phyloP scores from a whole-genome alignment of 2,888 invertebrate species.

The Apotomis capreana region DNA sequence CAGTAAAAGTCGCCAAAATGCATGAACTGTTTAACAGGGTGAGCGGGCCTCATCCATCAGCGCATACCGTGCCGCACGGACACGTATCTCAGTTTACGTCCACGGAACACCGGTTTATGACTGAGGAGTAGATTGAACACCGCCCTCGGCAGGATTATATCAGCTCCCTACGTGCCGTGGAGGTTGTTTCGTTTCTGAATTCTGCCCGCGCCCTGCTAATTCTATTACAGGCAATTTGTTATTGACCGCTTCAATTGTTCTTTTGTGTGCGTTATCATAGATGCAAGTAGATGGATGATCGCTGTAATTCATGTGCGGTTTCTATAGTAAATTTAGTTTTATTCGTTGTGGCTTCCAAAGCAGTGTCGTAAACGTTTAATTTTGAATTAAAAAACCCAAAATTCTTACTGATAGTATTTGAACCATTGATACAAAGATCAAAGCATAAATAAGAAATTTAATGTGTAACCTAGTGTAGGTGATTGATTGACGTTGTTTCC shows the following conservation, averaged over 20 bases:
- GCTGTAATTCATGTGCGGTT: not conserved
- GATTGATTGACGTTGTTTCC: no score
- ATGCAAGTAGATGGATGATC: constrained; percentile 5
- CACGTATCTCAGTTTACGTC: constrained; percentile 66
- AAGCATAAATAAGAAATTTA: no score
- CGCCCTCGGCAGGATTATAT: constrained; percentile 61
- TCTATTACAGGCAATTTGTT: constrained; percentile 37
- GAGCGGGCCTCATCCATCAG: constrained; percentile 44
- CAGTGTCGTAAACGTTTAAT: no score
- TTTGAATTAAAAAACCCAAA: no score
- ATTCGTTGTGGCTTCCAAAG: not conserved
- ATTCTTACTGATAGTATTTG: no score
- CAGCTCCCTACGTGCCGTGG: constrained; percentile 55
- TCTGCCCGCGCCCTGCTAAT: constrained; percentile 30
- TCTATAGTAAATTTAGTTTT: not conserved
- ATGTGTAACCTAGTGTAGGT: no score
- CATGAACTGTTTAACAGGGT: constrained; percentile 44
- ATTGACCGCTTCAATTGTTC: constrained; percentile 31
- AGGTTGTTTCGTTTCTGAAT: constrained; percentile 52
- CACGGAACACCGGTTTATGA: constrained; percentile 65
- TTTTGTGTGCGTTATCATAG: constrained; percentile 32
- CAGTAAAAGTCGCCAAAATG: no score
- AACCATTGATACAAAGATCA: no score
- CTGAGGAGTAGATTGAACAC: constrained; percentile 66
- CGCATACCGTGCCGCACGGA: constrained; percentile 47